Percentiles rank a stretch among this genome's conserved stretches.
Conservation (phyloP, 2,888 invertebrate species). For the Sylvicola fuscatus region DNA sequence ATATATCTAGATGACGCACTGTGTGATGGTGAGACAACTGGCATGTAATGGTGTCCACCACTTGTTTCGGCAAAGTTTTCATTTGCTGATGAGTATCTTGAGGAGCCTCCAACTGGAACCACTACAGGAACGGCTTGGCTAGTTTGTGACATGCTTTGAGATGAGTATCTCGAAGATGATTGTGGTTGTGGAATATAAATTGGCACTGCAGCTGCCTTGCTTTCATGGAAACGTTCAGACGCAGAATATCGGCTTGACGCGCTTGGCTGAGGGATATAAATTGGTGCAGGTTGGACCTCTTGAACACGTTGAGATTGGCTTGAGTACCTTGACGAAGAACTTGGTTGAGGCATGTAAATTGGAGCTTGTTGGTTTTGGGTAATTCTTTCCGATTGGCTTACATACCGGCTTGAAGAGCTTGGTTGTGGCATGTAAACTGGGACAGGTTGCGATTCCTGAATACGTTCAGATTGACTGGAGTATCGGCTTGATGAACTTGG, state of each 20-base stretch:
- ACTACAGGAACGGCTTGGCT: constrained; percentile 1
- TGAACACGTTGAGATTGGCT: neutral
- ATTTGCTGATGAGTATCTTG: constrained; percentile 1
- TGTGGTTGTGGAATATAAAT: no score
- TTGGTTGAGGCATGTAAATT: constrained; percentile 3
- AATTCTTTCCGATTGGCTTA: neutral
- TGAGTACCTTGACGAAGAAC: constrained; percentile 5
- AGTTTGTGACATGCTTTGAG: neutral
- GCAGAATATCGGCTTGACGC: constrained; percentile 1
- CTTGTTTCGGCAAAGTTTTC: neutral
- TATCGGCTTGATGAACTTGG: neutral
- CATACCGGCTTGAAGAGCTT: neutral
- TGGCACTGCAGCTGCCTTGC: no score
- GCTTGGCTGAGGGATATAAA: constrained; percentile 3
- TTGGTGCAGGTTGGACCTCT: constrained; percentile 2
- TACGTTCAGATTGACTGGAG: constrained; percentile 5
- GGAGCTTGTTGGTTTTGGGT: neutral
- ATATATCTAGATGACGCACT: neutral
- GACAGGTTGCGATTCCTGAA: neutral
- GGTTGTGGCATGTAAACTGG: constrained; percentile 1
- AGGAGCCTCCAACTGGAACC: constrained; percentile 1
- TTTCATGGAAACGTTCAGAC: neutral
- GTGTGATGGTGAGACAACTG: neutral
- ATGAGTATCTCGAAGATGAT: neutral
- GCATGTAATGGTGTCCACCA: neutral